phyloP scores from a whole-genome alignment of 2,888 invertebrate genomes.

The Synergus umbraculus region DNA sequence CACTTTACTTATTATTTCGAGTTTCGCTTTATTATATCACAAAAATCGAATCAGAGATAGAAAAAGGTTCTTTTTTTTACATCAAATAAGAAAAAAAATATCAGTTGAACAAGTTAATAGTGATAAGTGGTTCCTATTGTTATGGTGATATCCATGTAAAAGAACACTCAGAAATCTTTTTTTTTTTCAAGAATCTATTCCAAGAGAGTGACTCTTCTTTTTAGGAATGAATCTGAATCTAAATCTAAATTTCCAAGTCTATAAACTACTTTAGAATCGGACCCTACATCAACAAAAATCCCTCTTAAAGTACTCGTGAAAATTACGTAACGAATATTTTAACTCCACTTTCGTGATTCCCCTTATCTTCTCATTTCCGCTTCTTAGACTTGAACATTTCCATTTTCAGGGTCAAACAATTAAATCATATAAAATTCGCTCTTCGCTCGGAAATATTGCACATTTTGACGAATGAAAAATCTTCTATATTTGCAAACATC shows the following conservation, averaged over 20 bases:
- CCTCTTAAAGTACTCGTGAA: conserved; percentile 27
- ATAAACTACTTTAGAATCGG: background rate
- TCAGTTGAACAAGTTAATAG: no score
- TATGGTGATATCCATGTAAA: no score
- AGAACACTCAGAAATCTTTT: no score
- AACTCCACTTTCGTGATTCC: conserved; percentile 9
- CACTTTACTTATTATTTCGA: background rate
- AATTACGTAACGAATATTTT: conserved; percentile 26
- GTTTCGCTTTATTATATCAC: background rate
- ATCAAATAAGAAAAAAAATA: no score
- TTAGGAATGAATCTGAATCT: background rate
- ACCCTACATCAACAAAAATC: conserved; percentile 1
- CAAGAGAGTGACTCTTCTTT: background rate
- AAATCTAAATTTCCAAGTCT: background rate
- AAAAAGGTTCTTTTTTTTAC: no score
- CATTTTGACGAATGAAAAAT: no score
- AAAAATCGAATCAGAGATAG: background rate
- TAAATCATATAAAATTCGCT: background rate
- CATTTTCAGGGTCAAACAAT: background rate
- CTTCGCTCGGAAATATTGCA: no score
- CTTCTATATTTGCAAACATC: no score
- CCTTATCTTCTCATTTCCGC: conserved; percentile 30
- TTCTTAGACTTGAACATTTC: background rate
- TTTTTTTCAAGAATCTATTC: background rate
- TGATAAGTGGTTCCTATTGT: no score